A percentile compares a stretch with the other conserved stretches of the same genome.
phyloP scores from a whole-genome alignment of 2,113 vertebrate species.

The Xiphophorus couchianus region DNA sequence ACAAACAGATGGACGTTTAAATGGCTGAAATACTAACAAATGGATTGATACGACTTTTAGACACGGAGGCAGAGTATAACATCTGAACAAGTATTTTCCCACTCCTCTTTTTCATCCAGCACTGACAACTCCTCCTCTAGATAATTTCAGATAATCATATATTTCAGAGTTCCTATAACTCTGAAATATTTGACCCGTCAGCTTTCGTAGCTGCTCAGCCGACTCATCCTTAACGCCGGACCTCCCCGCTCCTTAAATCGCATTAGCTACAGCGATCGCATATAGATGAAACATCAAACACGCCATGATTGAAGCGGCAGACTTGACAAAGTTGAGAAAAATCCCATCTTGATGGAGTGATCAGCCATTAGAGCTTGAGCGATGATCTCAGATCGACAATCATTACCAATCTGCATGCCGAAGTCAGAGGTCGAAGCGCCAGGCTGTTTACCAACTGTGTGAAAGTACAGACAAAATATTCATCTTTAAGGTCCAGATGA shows the following conservation, averaged over 20 bases:
- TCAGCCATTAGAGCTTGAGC: constrained; percentile 35
- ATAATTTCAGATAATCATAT: neutral
- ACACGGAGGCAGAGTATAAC: too few species aligned
- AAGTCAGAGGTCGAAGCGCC: constrained; percentile 2
- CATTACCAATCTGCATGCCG: constrained; percentile 35
- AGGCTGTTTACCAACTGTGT: neutral
- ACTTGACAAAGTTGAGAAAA: constrained; percentile 28
- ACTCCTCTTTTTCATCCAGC: too few species aligned
- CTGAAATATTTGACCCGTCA: neutral
- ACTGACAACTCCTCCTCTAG: neutral
- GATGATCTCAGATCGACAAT: constrained; percentile 32
- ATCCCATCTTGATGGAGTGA: constrained; percentile 38
- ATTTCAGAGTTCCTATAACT: too few species aligned
- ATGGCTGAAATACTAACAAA: too few species aligned
- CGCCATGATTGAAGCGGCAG: constrained; percentile 8
- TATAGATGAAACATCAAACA: neutral
- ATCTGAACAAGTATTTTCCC: too few species aligned
- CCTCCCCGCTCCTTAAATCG: constrained; percentile 5
- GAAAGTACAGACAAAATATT: constrained; percentile 12
- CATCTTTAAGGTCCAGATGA: constrained; percentile 29
- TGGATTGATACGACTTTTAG: too few species aligned
- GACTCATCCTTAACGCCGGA: neutral
- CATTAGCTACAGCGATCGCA: neutral
- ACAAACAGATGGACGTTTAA: too few species aligned
- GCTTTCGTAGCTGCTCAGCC: neutral